Percentiles rank a stretch among this genome's conserved stretches.
These are phyloP conservation scores for Dioctria linearis DNA, from an alignment of 2,888 invertebrate species.

Conservation along the genomic window DNA sequence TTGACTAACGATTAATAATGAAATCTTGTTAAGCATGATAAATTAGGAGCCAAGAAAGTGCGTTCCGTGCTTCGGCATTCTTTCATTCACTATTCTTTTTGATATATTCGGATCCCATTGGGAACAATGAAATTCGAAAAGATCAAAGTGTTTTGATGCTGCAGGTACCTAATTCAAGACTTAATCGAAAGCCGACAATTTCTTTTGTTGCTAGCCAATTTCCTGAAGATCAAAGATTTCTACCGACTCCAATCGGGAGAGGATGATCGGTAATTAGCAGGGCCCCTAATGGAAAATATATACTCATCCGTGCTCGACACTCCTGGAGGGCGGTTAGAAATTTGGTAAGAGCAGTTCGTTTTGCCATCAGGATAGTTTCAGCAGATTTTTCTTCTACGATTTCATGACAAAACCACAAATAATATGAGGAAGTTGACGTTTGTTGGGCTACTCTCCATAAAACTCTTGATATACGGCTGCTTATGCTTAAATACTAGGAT, in stretches of 20 bases:
- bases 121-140: slow-evolving; percentile 18
- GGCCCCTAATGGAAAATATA: slow-evolving; percentile 22
- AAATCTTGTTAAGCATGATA: slow-evolving; percentile 46
- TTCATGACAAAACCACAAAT: slow-evolving; percentile 51
- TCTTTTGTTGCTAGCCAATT: slow-evolving; percentile 43
- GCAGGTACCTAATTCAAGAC: slow-evolving; percentile 28
- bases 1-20: slow-evolving; percentile 33
- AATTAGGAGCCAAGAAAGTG: slow-evolving; percentile 13
- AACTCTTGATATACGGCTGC: slow-evolving; percentile 31
- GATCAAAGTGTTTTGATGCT: slow-evolving; percentile 23
- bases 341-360: slow-evolving; percentile 34
- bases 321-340: slow-evolving; percentile 2
- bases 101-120: background rate
- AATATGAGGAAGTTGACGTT: slow-evolving; percentile 52
- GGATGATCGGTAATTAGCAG: slow-evolving; percentile 16
- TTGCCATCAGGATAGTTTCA: slow-evolving; percentile 38
- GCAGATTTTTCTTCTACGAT: slow-evolving; percentile 34
- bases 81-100: slow-evolving; percentile 19
- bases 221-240: slow-evolving; percentile 29
- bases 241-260: background rate
- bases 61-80: slow-evolving; percentile 27
- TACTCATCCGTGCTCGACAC: background rate
- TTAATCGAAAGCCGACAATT: slow-evolving; percentile 44
- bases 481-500: background rate
- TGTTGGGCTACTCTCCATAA: slow-evolving; percentile 48